Conservation (phyloP, 2,888 invertebrate species). For the Eupithecia centaureata region DNA sequence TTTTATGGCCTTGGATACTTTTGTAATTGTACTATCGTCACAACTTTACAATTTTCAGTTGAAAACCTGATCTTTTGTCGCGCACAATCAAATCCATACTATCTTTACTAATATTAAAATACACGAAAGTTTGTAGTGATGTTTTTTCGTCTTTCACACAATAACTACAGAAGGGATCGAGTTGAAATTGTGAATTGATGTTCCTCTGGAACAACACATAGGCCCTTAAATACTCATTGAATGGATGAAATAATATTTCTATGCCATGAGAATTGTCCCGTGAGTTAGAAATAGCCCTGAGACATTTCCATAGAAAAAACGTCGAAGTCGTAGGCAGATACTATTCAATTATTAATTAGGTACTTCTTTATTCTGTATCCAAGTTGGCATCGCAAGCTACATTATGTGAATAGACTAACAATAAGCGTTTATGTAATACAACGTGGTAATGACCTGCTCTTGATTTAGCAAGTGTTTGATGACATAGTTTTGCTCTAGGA, state of each 20-base stretch:
- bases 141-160: too few species aligned
- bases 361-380: constrained; percentile 13
- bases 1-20: background rate
- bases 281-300: too few species aligned
- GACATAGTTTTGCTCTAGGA: background rate
- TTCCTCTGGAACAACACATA: too few species aligned
- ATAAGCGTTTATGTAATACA: constrained; percentile 31
- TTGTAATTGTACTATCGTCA: background rate
- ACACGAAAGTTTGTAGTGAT: too few species aligned
- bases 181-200: too few species aligned
- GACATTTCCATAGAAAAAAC: too few species aligned
- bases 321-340: too few species aligned
- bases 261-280: too few species aligned
- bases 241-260: too few species aligned
- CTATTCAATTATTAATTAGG: background rate
- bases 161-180: too few species aligned
- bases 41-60: background rate
- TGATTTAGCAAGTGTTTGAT: constrained; percentile 10
- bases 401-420: constrained; percentile 31
- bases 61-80: background rate
- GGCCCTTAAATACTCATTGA: too few species aligned
- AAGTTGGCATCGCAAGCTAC: constrained; percentile 28
- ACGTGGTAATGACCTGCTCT: constrained; percentile 17
- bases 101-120: too few species aligned
- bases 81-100: background rate